Percentiles rank a stretch among this genome's conserved stretches.
These are phyloP conservation scores for Achlya flavicornis DNA, from an alignment of 2,888 invertebrate species.

Conservation along the genomic window DNA sequence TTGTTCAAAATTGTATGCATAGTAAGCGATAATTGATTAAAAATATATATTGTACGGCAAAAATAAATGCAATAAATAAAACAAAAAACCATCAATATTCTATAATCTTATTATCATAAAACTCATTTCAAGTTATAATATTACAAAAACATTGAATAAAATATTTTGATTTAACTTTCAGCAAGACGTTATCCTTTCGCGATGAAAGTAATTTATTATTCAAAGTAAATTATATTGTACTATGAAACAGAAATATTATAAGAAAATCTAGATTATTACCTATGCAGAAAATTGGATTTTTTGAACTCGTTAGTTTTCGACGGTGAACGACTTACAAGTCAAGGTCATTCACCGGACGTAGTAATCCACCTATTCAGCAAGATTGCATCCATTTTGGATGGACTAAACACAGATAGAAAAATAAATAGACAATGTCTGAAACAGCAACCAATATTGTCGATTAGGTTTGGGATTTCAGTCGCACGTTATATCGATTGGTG, in stretches of 20 bases:
- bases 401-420: background rate
- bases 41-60: background rate
- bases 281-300: background rate
- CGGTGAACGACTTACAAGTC: constrained; percentile 7
- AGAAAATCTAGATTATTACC: constrained; percentile 6
- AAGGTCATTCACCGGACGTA: background rate
- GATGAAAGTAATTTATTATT: constrained; percentile 3
- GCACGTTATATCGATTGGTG: background rate
- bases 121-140: background rate
- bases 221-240: background rate
- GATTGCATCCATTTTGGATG: constrained; percentile 11
- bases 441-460: background rate
- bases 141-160: constrained; percentile 4
- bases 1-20: no score
- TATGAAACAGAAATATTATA: background rate
- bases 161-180: background rate
- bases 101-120: constrained; percentile 1
- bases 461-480: background rate
- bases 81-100: background rate
- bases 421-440: background rate
- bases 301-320: background rate
- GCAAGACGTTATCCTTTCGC: background rate
- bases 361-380: constrained; percentile 5
- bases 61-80: background rate
- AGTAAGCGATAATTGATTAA: no score